Evolutionary conservation across 1,140 invertebrate species (phyloP).

Genomic region (Ctenoplectra terminalis): DNA sequence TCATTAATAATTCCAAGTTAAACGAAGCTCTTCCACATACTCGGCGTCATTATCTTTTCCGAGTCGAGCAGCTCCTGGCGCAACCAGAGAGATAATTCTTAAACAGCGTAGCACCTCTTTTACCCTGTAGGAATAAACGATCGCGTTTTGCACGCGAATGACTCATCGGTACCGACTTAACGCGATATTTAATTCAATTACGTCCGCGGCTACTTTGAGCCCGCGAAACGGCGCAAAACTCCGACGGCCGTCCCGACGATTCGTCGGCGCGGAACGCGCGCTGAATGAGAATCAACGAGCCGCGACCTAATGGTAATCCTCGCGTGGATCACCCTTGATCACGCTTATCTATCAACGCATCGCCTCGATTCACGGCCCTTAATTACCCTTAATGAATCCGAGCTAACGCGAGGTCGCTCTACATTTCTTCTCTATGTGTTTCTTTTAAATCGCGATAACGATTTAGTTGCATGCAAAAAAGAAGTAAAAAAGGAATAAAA

Average conservation of each 20-base stretch:
- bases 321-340: slow-evolving; percentile 27
- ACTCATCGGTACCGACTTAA: neutral
- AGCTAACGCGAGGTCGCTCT: neutral
- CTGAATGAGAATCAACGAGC: slow-evolving; percentile 35
- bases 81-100: neutral
- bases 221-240: neutral
- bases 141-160: neutral
- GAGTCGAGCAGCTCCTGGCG: neutral
- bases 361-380: slow-evolving; percentile 27
- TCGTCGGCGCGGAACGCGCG: slow-evolving; percentile 5
- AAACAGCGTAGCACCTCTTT: neutral
- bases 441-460: neutral
- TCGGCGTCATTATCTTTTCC: neutral
- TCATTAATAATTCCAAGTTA: neutral
- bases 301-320: slow-evolving; percentile 23
- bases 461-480: neutral
- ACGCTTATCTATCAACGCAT: slow-evolving; percentile 36
- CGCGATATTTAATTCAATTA: slow-evolving; percentile 50
- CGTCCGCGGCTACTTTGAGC: neutral
- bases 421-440: neutral
- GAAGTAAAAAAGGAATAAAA: neutral
- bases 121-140: neutral
- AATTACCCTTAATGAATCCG: slow-evolving; percentile 36
- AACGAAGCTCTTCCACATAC: no score
- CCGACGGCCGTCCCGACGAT: neutral